Evolutionary conservation across 1,140 invertebrate species (phyloP).

Genomic region (Drosophila simulans): DNA sequence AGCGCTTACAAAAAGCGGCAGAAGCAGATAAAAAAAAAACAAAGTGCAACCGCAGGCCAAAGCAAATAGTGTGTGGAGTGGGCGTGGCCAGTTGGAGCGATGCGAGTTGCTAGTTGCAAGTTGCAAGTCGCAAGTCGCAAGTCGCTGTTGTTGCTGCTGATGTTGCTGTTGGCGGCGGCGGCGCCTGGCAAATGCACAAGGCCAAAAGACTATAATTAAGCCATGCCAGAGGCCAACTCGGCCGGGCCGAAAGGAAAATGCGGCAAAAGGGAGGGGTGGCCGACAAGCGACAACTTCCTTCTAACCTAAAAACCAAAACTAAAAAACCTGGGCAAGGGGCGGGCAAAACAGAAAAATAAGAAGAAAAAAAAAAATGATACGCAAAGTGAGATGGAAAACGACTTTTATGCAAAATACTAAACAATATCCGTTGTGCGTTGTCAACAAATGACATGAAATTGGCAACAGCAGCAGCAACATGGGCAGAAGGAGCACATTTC

Average conservation of each 20-base stretch:
- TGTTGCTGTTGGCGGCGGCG: constrained; percentile 52
- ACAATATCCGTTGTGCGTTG: constrained; percentile 78
- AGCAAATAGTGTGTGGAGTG: constrained; percentile 69
- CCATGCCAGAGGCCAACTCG: constrained; percentile 63
- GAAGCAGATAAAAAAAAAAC: constrained; percentile 14
- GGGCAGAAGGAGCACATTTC: constrained; percentile 69
- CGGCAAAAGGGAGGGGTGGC: constrained; percentile 4
- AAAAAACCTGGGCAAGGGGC: too few relatives aligned
- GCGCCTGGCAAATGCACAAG: constrained; percentile 71
- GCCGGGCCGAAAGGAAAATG: constrained; percentile 23
- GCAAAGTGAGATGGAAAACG: constrained; percentile 26
- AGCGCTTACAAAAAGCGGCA: constrained; percentile 4
- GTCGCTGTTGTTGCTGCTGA: not conserved
- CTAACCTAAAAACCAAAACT: constrained; percentile 58
- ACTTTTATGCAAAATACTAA: constrained; percentile 75
- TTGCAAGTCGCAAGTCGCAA: not conserved
- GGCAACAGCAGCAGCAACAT: constrained; percentile 43
- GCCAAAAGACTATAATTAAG: constrained; percentile 82
- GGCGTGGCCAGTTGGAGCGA: constrained; percentile 60
- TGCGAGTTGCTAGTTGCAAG: constrained; percentile 14
- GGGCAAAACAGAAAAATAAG: not conserved
- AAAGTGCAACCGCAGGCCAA: constrained; percentile 65
- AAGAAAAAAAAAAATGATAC: constrained; percentile 51
- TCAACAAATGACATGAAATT: constrained; percentile 79
- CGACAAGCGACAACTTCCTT: constrained; percentile 61